These are phyloP conservation scores for Dione juno DNA, from an alignment of 2,888 invertebrate genomes.

Conservation along the genomic window DNA sequence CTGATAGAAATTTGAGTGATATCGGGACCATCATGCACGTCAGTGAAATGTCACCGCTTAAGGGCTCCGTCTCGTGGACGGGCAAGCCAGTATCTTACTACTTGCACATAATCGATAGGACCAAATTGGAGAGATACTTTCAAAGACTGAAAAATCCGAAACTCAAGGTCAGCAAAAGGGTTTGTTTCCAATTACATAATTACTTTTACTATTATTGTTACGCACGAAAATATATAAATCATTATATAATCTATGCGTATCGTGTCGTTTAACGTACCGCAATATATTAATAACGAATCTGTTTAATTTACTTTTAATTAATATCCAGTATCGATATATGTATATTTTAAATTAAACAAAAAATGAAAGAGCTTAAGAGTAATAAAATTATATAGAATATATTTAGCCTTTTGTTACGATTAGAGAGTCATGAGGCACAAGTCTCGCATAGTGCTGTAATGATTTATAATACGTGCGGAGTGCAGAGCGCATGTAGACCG, in stretches of 20 bases:
- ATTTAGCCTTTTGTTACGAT: no score
- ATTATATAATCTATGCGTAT: conserved; percentile 20
- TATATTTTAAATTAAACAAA: background rate
- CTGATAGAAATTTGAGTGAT: conserved; percentile 98
- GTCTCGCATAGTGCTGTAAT: conserved; percentile 26
- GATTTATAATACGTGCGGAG: conserved; percentile 18
- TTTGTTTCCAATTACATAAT: conserved; percentile 76
- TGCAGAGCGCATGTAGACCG: conserved; percentile 13
- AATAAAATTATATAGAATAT: background rate
- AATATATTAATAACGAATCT: background rate
- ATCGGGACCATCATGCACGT: conserved; percentile 99
- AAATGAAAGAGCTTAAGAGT: no score
- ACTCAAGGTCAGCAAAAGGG: conserved; percentile 86
- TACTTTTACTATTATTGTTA: conserved; percentile 48
- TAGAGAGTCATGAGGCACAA: no score
- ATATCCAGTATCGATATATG: background rate
- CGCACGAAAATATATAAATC: conserved; percentile 34
- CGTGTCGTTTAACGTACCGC: background rate
- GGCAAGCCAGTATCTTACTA: conserved; percentile 99
- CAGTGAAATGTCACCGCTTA: conserved; percentile 96
- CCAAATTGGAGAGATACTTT: conserved; percentile 98
- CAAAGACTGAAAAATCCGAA: conserved; percentile 96
- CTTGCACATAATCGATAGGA: conserved; percentile 98
- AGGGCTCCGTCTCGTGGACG: conserved; percentile 99
- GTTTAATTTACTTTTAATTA: background rate